Evolutionary conservation across 1,140 invertebrate species (phyloP).

Genomic region (Dufourea novaeangliae): DNA sequence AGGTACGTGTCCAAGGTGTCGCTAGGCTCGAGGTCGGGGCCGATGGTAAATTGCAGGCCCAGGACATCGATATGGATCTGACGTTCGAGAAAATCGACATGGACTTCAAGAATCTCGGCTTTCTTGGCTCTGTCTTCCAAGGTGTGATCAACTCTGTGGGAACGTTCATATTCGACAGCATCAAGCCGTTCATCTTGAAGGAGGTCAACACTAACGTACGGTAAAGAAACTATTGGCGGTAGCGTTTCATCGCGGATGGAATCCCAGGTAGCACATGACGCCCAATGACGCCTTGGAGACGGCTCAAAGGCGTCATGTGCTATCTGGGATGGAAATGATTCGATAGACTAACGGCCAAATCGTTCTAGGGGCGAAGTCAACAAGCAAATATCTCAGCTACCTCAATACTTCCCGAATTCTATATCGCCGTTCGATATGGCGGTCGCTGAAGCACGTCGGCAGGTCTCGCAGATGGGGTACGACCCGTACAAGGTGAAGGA

Average conservation of each 20-base stretch:
- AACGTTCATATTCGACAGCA: conserved; percentile 91
- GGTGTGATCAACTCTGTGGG: conserved; percentile 90
- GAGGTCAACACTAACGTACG: conserved; percentile 87
- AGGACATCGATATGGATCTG: conserved; percentile 90
- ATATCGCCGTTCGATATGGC: conserved; percentile 92
- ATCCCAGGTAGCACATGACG: no score
- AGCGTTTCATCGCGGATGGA: background rate
- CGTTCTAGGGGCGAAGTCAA: conserved; percentile 80
- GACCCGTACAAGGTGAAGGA: conserved; percentile 89
- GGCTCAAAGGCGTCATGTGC: no score
- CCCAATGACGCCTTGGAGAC: no score
- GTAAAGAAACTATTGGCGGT: conserved; percentile 54
- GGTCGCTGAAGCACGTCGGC: conserved; percentile 87
- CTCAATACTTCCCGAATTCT: conserved; percentile 91
- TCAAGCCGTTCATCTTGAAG: conserved; percentile 90
- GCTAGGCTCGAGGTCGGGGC: conserved; percentile 87
- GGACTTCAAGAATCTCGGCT: conserved; percentile 91
- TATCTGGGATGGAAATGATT: background rate
- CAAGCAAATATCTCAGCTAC: conserved; percentile 82
- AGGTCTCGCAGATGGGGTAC: conserved; percentile 86
- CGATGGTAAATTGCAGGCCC: conserved; percentile 88
- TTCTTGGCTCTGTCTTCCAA: conserved; percentile 88
- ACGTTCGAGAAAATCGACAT: conserved; percentile 89
- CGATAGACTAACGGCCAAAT: background rate
- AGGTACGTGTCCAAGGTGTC: conserved; percentile 85